Evolutionary conservation across 2,797 vertebrate genomes (phyloP).

Genomic region (Coreius guichenoti): DNA sequence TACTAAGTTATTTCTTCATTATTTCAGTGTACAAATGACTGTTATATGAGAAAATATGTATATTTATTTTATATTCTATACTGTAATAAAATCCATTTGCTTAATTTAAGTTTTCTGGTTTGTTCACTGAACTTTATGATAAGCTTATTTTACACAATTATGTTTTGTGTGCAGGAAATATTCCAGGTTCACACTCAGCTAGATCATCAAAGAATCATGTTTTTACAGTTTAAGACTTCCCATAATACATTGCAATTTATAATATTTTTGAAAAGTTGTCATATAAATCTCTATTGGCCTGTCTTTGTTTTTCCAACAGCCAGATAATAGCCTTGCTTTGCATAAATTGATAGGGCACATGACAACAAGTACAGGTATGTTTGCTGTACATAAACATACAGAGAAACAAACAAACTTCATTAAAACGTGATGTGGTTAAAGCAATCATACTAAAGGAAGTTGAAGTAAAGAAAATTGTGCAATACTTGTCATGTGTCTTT

Average conservation of each 20-base stretch:
- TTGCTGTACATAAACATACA: too few species aligned
- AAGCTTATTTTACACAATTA: not conserved
- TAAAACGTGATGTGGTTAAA: too few species aligned
- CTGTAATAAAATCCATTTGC: slow-evolving; percentile 92
- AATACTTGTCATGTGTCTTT: too few species aligned
- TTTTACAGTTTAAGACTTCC: not conserved
- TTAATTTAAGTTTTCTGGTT: slow-evolving; percentile 65
- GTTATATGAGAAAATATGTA: slow-evolving; percentile 87
- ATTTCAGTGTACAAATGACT: slow-evolving; percentile 87
- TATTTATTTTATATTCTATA: slow-evolving; percentile 95
- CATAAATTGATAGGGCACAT: too few species aligned
- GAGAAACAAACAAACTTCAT: too few species aligned
- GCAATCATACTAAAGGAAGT: too few species aligned
- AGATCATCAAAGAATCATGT: not conserved
- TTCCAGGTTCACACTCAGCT: not conserved
- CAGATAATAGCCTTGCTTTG: too few species aligned
- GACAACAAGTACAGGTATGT: too few species aligned
- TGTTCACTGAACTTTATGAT: not conserved
- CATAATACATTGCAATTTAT: not conserved
- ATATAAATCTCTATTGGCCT: not conserved
- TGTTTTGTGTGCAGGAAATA: too few species aligned
- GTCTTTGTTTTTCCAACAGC: too few species aligned
- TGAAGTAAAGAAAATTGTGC: too few species aligned
- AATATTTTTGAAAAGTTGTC: not conserved
- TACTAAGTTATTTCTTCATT: slow-evolving; percentile 76